Conservation (phyloP, 2,113 vertebrate species). For the Tursiops truncatus region DNA sequence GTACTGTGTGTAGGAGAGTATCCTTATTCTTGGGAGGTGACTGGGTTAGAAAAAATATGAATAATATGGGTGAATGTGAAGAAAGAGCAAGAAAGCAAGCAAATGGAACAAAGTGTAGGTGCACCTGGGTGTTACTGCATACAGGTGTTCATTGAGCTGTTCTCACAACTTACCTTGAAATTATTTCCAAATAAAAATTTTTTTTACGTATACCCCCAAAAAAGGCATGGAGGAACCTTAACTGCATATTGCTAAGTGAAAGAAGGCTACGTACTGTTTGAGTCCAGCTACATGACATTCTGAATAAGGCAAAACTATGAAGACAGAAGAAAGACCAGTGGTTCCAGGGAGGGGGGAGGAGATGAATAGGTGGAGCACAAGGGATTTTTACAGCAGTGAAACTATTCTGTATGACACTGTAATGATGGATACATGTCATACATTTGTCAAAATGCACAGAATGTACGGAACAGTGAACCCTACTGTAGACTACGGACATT, state of each 20-base stretch:
- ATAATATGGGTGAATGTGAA: background rate
- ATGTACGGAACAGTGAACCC: background rate
- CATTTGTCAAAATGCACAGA: background rate
- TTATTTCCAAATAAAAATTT: background rate
- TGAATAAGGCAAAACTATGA: background rate
- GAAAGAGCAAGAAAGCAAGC: background rate
- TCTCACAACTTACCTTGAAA: background rate
- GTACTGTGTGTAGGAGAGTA: background rate
- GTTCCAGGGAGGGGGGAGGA: background rate
- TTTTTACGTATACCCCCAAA: background rate
- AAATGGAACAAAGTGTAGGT: background rate
- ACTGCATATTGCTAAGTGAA: background rate
- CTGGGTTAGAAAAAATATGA: background rate
- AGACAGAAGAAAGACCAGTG: background rate
- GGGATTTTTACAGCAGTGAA: background rate
- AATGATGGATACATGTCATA: background rate
- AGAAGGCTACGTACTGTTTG: background rate
- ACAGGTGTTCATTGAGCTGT: background rate
- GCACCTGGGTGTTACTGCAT: background rate
- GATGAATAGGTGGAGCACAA: accelerated
- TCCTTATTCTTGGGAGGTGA: background rate
- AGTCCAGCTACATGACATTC: background rate
- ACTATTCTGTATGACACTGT: background rate
- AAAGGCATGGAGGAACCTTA: background rate
- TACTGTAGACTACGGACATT: background rate